Base-by-base conservation (phyloP, 2,888 invertebrate species). In the Diachrysia chrysitis region DNA sequence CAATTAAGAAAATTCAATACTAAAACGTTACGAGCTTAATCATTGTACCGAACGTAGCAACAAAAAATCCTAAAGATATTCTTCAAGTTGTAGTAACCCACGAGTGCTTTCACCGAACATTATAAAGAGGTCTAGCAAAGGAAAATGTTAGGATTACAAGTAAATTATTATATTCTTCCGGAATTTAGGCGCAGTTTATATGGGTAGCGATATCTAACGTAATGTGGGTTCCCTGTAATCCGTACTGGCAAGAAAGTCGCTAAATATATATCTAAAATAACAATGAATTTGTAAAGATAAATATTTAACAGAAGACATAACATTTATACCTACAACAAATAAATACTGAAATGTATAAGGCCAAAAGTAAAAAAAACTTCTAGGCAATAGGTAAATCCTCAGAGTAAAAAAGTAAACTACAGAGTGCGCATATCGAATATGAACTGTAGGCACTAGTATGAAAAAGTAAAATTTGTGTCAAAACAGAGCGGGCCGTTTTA, bases 181-280 rank as follows among this genome's bases (percentile, higher is more conserved):
- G 61, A 60, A 68, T 59, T 64, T 62, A 21, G 23, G 59, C 59
- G 56, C 72, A 59, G 68, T 76, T 77, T 71, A 58, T 79, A 79
- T 72, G 80, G 63, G 56, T 21, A 35, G 42, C 65, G 56, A 53
- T 77, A 66, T 79, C 72, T 72, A 48, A 57, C 73, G 32, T 79
- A 77, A 77, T 77, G 80, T 71, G 65, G 66, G 66, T 79, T 69
- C 66, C 37, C 54, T 76, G 77, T 77, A 64, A 79, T 79, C 80
- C 66, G 17, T 63, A 57, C 61, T 63, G 66, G 62, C 42, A 59
- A 17, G 23, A 12, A 51, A 23, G 16, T 53, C 58, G 25, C 51
- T n/a, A 59, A 66, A 56, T 25, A 48, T 63, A 63, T 48, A n/a
- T 60, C 29, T 10, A 58, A 63, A 63, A 67, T 58, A 78, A 78